Evolutionary conservation across 2,113 vertebrate genomes (phyloP).

Genomic region (Pteruthius melanotis): DNA sequence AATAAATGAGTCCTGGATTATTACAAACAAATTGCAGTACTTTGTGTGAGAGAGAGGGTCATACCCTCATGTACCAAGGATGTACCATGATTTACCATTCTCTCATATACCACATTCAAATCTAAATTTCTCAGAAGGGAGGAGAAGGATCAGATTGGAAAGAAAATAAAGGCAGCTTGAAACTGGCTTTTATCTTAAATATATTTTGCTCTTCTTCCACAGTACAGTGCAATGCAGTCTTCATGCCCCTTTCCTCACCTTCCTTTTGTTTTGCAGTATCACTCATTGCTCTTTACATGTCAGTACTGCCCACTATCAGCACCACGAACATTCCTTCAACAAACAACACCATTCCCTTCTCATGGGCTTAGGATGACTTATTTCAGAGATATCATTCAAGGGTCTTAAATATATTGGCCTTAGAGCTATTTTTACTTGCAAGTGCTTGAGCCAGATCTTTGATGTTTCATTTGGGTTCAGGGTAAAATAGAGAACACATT

Average conservation of each 20-base stretch:
- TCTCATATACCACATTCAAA: fast-evolving
- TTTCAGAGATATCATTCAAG: slow-evolving; percentile 9
- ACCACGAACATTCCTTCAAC: background rate
- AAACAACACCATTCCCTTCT: background rate
- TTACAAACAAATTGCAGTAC: background rate
- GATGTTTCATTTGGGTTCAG: slow-evolving; percentile 8
- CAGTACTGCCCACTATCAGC: slow-evolving; percentile 13
- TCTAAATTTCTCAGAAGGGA: background rate
- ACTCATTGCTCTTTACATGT: background rate
- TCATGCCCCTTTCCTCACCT: slow-evolving; percentile 2
- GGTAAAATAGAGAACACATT: background rate
- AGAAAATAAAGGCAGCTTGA: background rate
- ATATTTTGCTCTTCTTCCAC: background rate
- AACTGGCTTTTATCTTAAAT: background rate
- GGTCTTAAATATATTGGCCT: slow-evolving; percentile 22
- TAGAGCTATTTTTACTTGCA: slow-evolving; percentile 30
- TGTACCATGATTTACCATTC: background rate
- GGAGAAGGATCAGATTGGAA: background rate
- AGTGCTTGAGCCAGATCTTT: slow-evolving; percentile 12
- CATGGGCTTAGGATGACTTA: background rate
- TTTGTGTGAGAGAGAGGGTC: background rate
- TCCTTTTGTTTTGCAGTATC: background rate
- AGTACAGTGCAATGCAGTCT: background rate
- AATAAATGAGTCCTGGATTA: background rate
- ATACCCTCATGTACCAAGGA: fast-evolving